phyloP scores from a whole-genome alignment of 2,797 vertebrate species.

The Phalloptychus januarius region DNA sequence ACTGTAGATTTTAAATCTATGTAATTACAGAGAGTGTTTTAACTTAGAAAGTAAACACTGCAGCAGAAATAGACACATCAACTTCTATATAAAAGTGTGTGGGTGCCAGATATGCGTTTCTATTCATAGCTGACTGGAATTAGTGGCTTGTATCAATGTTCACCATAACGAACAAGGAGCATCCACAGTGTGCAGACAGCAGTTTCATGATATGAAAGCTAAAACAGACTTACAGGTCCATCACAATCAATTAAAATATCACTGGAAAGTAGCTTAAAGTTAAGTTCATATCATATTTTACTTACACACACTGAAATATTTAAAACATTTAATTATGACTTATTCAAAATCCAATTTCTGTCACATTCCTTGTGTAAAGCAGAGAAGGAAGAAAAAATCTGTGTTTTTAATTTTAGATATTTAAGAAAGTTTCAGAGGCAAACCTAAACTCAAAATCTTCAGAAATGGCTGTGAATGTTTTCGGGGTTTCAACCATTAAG shows the following conservation, averaged over 20 bases:
- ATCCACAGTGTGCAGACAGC: constrained; percentile 42
- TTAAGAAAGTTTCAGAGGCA: not conserved
- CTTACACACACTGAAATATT: not conserved
- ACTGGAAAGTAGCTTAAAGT: not conserved
- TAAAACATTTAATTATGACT: not conserved
- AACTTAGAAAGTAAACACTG: constrained; percentile 75
- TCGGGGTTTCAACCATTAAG: not conserved
- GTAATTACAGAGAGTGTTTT: constrained; percentile 78
- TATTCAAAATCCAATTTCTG: not conserved
- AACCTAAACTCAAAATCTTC: not conserved
- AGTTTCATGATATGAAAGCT: not conserved
- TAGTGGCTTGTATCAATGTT: constrained; percentile 71
- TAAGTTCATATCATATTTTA: not conserved
- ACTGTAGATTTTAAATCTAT: constrained; percentile 70
- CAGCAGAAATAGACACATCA: constrained; percentile 77
- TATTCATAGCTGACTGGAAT: constrained; percentile 78
- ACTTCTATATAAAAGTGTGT: constrained; percentile 67
- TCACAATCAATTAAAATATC: not conserved
- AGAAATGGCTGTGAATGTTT: not conserved
- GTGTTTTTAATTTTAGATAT: not conserved
- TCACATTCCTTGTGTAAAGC: not conserved
- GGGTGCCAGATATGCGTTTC: constrained; percentile 75
- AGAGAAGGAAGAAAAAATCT: not conserved
- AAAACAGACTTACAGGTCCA: not conserved
- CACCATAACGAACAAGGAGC: constrained; percentile 74